Percentiles rank a stretch among this genome's conserved stretches.
phyloP scores from a whole-genome alignment of 2,797 vertebrate genomes.

The Astyanax mexicanus region DNA sequence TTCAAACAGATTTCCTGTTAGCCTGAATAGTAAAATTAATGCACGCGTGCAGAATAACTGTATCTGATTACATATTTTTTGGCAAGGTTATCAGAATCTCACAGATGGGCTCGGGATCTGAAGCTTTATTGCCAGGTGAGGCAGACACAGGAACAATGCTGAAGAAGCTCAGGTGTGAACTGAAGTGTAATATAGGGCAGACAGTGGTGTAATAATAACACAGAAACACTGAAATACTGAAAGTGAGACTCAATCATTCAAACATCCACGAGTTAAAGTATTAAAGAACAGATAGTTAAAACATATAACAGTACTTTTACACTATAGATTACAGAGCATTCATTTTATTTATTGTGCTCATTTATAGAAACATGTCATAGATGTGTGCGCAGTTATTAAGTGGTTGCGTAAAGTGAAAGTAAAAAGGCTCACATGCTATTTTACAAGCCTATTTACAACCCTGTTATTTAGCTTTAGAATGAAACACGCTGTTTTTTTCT shows the following conservation, averaged over 20 bases:
- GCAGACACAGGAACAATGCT: not conserved
- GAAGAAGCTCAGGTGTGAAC: not conserved
- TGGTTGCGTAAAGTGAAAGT: too few species aligned
- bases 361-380: too few species aligned
- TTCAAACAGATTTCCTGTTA: not conserved
- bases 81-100: constrained; percentile 8
- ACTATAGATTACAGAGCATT: too few species aligned
- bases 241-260: not conserved
- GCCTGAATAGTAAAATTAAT: not conserved
- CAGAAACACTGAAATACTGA: not conserved
- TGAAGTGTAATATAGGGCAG: not conserved
- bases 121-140: not conserved
- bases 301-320: too few species aligned
- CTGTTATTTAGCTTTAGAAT: too few species aligned
- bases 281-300: too few species aligned
- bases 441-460: too few species aligned
- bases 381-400: too few species aligned
- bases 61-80: constrained; percentile 11
- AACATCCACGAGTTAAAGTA: not conserved
- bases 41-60: constrained; percentile 1
- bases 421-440: too few species aligned
- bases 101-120: not conserved
- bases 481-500: too few species aligned
- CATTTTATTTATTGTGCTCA: too few species aligned
- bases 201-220: too few species aligned